These are phyloP conservation scores for Picathartes gymnocephalus DNA, from an alignment of 2,113 vertebrate genomes.

Conservation along the genomic window DNA sequence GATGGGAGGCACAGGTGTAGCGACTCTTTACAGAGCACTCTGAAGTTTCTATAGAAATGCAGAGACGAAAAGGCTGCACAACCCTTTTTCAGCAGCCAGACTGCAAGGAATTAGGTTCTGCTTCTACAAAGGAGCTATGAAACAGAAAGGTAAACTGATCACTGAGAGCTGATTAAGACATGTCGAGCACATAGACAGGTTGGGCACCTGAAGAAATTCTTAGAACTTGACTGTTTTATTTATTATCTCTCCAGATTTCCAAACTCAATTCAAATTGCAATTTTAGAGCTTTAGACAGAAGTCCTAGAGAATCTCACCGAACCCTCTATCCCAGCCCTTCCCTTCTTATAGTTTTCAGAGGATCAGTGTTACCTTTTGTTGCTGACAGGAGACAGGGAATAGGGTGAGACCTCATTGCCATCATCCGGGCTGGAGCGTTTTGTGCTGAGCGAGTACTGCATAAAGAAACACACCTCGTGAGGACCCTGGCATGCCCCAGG, in stretches of 20 bases:
- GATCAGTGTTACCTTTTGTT: slow-evolving; percentile 88
- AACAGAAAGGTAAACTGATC: not conserved
- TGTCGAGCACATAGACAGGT: not conserved
- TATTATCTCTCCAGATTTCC: not conserved
- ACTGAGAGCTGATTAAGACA: not conserved
- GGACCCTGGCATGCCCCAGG: rapidly evolving
- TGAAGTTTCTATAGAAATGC: not conserved
- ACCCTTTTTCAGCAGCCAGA: not conserved
- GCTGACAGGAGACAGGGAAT: slow-evolving; percentile 96
- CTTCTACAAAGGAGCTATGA: not conserved
- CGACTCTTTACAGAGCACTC: not conserved
- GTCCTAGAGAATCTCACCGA: not conserved
- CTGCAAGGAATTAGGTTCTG: not conserved
- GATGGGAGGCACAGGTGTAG: not conserved
- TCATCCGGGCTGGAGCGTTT: slow-evolving; percentile 93
- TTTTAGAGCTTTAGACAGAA: not conserved
- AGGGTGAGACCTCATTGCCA: slow-evolving; percentile 92
- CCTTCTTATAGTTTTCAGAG: not conserved
- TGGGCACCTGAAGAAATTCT: not conserved
- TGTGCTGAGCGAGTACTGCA: slow-evolving; percentile 90
- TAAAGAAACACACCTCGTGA: not conserved
- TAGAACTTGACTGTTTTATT: not conserved
- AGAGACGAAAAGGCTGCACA: not conserved
- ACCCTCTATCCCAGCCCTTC: not conserved
- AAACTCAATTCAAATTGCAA: not conserved